Evolutionary conservation across 2,888 invertebrate species (phyloP).

Genomic region (Ommatoiulus sabulosus): DNA sequence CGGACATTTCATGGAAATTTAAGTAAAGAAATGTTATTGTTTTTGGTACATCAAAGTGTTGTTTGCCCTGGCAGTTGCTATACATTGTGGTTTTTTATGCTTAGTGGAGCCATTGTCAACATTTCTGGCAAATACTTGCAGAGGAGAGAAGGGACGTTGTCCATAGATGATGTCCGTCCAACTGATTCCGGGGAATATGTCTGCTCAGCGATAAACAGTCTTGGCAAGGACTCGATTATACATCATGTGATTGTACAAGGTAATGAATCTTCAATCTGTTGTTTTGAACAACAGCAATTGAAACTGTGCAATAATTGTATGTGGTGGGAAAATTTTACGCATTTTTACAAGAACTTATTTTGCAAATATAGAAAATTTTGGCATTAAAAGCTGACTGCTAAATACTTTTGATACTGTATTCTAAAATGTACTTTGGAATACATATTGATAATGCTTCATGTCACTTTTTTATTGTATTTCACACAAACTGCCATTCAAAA

Average conservation of each 20-base stretch:
- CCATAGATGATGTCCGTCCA: conserved; percentile 47
- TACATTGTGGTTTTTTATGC: neutral
- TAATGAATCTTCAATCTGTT: neutral
- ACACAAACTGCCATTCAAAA: too few relatives aligned
- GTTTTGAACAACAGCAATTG: too few relatives aligned
- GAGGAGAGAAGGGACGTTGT: conserved; percentile 46
- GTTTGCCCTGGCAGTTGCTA: neutral
- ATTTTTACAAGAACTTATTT: too few relatives aligned
- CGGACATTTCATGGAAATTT: conserved; percentile 65
- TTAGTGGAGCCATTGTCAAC: conserved; percentile 36
- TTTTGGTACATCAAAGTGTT: neutral
- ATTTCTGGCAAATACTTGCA: conserved; percentile 40
- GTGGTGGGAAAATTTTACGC: too few relatives aligned
- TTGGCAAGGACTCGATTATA: conserved; percentile 54
- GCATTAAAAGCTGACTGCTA: too few relatives aligned
- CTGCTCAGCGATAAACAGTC: conserved; percentile 54
- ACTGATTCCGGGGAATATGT: conserved; percentile 56
- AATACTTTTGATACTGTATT: too few relatives aligned
- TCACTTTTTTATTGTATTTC: too few relatives aligned
- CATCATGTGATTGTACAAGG: conserved; percentile 55
- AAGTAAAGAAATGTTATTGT: conserved; percentile 61
- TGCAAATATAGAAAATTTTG: too few relatives aligned
- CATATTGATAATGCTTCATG: too few relatives aligned
- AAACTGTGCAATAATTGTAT: too few relatives aligned
- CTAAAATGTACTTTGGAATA: too few relatives aligned